A percentile compares a stretch with the other conserved stretches of the same genome.
phyloP scores from a whole-genome alignment of 1,140 invertebrate genomes.

The Sminthurides bifidus region DNA sequence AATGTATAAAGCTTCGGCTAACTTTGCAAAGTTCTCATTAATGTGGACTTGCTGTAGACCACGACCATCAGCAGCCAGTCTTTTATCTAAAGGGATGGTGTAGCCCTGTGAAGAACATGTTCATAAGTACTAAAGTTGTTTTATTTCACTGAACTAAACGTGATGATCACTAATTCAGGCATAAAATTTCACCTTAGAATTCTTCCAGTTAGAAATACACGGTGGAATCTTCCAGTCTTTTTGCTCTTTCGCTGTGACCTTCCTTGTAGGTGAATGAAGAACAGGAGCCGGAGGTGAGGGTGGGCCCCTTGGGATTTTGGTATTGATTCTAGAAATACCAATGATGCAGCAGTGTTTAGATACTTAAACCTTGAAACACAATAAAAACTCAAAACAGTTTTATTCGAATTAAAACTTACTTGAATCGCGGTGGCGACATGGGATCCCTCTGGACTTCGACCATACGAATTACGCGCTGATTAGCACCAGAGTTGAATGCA shows the following conservation, averaged over 20 bases:
- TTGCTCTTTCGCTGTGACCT: slow-evolving; percentile 95
- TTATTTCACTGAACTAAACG: not conserved
- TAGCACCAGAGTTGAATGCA: slow-evolving; percentile 91
- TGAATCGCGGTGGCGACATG: slow-evolving; percentile 96
- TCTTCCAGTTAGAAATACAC: slow-evolving; percentile 99
- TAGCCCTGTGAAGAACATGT: slow-evolving; percentile 53
- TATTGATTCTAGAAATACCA: slow-evolving; percentile 57
- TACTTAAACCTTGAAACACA: not conserved
- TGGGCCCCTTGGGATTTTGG: slow-evolving; percentile 91
- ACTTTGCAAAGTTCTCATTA: slow-evolving; percentile 97
- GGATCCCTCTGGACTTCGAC: slow-evolving; percentile 93
- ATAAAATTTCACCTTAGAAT: slow-evolving; percentile 64
- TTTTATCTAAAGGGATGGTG: slow-evolving; percentile 96
- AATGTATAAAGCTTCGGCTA: slow-evolving; percentile 94
- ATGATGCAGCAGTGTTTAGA: slow-evolving; percentile 3
- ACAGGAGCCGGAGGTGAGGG: slow-evolving; percentile 95
- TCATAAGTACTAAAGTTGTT: not conserved
- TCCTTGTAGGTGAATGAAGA: slow-evolving; percentile 92
- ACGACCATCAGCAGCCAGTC: slow-evolving; percentile 92
- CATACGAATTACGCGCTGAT: slow-evolving; percentile 94
- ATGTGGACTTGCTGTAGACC: slow-evolving; percentile 95
- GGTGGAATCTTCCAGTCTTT: slow-evolving; percentile 99
- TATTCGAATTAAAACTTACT: slow-evolving; percentile 38
- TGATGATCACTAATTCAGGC: not conserved
- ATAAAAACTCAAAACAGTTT: not conserved